These are phyloP conservation scores for Dysidea cf. avara DNA, from an alignment of 37 sponge, comb jelly and placozoan genomes.

Conservation along the genomic window DNA sequence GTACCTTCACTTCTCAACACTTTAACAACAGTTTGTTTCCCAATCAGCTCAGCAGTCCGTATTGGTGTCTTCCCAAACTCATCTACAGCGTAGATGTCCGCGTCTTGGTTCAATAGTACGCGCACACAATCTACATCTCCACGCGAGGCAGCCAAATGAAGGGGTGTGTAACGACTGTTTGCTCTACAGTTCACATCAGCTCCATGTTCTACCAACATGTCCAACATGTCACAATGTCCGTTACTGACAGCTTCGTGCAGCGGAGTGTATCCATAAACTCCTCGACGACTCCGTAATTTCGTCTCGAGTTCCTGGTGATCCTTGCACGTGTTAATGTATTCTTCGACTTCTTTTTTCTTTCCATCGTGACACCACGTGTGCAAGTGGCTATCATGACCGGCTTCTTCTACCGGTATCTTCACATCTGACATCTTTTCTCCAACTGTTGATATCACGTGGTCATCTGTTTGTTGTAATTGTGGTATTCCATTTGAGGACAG, in stretches of 20 bases:
- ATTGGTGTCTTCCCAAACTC: slow-evolving; percentile 37
- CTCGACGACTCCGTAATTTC: slow-evolving; percentile 51
- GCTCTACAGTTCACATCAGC: slow-evolving; percentile 68
- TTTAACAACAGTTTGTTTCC: slow-evolving; percentile 25
- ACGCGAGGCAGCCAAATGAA: slow-evolving; percentile 41
- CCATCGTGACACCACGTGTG: slow-evolving; percentile 69
- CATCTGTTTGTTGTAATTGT: too few species aligned
- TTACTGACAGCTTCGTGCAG: slow-evolving; percentile 75
- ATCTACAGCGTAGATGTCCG: slow-evolving; percentile 29
- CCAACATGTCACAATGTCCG: slow-evolving; percentile 51
- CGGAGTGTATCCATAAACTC: slow-evolving; percentile 88
- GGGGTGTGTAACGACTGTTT: slow-evolving; percentile 65
- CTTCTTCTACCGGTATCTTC: too few species aligned
- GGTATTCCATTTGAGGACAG: too few species aligned
- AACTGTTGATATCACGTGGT: too few species aligned
- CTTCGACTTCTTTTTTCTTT: slow-evolving; percentile 41
- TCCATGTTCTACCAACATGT: slow-evolving; percentile 35
- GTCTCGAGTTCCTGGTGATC: slow-evolving; percentile 16
- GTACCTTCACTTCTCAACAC: slow-evolving; percentile 33
- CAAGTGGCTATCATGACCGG: slow-evolving; percentile 38
- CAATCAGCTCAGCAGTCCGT: slow-evolving; percentile 24
- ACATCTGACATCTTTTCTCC: too few species aligned
- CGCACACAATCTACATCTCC: slow-evolving; percentile 41
- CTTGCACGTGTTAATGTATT: slow-evolving; percentile 22
- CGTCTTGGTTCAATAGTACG: slow-evolving; percentile 5